Base-by-base conservation (phyloP, 2,797 vertebrate genomes). In the Hydrocynus forskahlii region DNA sequence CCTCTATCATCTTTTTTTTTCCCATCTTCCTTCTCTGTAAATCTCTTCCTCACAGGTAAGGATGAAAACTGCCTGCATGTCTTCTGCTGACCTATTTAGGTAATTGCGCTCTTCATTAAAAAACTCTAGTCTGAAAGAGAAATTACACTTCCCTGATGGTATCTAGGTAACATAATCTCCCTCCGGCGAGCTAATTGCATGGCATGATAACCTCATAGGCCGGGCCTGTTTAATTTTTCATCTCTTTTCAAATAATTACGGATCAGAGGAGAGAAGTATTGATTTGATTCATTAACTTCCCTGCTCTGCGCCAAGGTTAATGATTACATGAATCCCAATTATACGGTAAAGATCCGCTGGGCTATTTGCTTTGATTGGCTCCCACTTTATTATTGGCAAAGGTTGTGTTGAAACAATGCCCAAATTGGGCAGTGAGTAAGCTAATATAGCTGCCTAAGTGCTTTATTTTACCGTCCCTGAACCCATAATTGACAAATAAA, bases 231-330 rank as follows among this genome's bases (percentile, higher is more conserved):
- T 96, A 96, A 97, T 97, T 97, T 98, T 98, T 98, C 95, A 97
- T 97, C 96, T 98, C 95, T 97, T 97, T 96, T 97, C 96, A 96
- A 97, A 97, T 98, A 97, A 97, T 97, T 97, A 97, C 97, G 96
- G 96, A 98, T 97, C 96, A 97, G 96, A 95, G 95, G 95, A 97
- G 94, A 97, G 95, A 93, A 92, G 96, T 98, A 98, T 97, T 97
- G 97, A 97, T 98, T 97, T 97, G 95, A 97, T 97, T 98, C 96
- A 97, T 99, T 98, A 97, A 96, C 95, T 93, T 95, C 95, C 90
- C 92, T 93, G 93, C 93, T 91, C 94, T 91, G 93, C 95, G 95
- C 94, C 95, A 97, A 98, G 97, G 97, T 98, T 97, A 98, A 98
- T 96, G 94, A 97, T 96, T 96, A 96, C 94, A 96, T 94, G 95